phyloP scores from a whole-genome alignment of 2,888 invertebrate species.

The Poecilobothrus nobilitatus region DNA sequence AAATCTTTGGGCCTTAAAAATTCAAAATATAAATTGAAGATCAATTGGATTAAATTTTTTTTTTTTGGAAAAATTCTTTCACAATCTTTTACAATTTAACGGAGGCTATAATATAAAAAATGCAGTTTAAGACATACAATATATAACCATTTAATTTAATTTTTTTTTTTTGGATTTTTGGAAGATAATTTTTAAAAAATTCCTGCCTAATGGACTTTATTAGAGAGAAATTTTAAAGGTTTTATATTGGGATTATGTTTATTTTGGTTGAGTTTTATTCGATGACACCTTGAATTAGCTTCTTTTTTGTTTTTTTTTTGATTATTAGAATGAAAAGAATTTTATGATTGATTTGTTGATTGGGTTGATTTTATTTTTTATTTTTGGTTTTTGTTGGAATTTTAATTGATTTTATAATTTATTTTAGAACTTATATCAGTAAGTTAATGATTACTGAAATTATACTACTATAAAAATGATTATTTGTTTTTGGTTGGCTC shows the following conservation, averaged over 20 bases:
- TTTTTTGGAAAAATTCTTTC: too few relatives aligned
- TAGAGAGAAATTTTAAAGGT: background rate
- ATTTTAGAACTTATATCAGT: too few relatives aligned
- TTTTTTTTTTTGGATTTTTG: background rate
- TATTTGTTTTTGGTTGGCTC: too few relatives aligned
- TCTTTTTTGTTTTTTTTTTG: background rate
- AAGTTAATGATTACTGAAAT: too few relatives aligned
- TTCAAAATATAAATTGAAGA: background rate
- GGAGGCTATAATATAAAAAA: background rate
- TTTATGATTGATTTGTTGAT: background rate
- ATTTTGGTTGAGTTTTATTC: background rate
- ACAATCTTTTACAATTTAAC: too few relatives aligned
- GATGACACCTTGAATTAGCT: background rate
- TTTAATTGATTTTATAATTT: too few relatives aligned
- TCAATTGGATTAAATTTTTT: too few relatives aligned
- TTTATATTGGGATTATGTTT: background rate
- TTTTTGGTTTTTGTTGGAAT: background rate
- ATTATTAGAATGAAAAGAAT: background rate
- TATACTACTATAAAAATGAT: too few relatives aligned
- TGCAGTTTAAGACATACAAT: background rate
- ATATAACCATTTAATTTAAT: background rate
- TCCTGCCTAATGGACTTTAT: background rate
- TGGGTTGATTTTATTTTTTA: background rate
- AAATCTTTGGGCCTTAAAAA: background rate
- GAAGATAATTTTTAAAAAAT: background rate